phyloP scores from a whole-genome alignment of 2,888 invertebrate species.

The Agriopis leucophaearia region DNA sequence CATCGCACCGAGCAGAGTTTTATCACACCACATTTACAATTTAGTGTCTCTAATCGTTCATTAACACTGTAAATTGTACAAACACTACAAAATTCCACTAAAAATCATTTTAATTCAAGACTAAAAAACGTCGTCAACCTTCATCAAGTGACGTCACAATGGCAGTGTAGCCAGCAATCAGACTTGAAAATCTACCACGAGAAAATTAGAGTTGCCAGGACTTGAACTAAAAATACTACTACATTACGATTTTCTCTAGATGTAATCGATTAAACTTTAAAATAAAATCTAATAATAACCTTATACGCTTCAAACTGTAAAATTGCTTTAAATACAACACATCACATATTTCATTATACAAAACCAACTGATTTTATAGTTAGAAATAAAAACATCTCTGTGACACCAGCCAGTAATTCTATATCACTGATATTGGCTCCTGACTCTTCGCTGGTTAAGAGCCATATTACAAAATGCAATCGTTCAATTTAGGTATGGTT shows the following conservation, averaged over 20 bases:
- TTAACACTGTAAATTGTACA: slow-evolving; percentile 70
- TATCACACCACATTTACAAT: slow-evolving; percentile 72
- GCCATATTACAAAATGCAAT: too few relatives aligned
- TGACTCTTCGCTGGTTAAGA: too few relatives aligned
- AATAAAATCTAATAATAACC: too few relatives aligned
- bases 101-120: slow-evolving; percentile 76
- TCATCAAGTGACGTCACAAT: slow-evolving; percentile 80
- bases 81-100: slow-evolving; percentile 71
- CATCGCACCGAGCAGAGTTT: slow-evolving; percentile 73
- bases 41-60: slow-evolving; percentile 64
- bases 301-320: too few relatives aligned
- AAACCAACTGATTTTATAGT: too few relatives aligned
- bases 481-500: too few relatives aligned
- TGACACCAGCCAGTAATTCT: too few relatives aligned
- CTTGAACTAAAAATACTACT: background rate
- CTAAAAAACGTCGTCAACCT: slow-evolving; percentile 79
- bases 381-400: too few relatives aligned
- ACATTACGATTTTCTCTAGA: background rate
- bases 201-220: slow-evolving; percentile 22
- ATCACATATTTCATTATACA: too few relatives aligned
- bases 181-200: slow-evolving; percentile 38
- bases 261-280: background rate
- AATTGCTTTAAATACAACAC: too few relatives aligned
- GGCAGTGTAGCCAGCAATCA: slow-evolving; percentile 69
- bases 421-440: too few relatives aligned